A percentile compares a stretch with the other conserved stretches of the same genome.
phyloP scores from a whole-genome alignment of 1,140 invertebrate species.

The Rhyacophila brunnea region DNA sequence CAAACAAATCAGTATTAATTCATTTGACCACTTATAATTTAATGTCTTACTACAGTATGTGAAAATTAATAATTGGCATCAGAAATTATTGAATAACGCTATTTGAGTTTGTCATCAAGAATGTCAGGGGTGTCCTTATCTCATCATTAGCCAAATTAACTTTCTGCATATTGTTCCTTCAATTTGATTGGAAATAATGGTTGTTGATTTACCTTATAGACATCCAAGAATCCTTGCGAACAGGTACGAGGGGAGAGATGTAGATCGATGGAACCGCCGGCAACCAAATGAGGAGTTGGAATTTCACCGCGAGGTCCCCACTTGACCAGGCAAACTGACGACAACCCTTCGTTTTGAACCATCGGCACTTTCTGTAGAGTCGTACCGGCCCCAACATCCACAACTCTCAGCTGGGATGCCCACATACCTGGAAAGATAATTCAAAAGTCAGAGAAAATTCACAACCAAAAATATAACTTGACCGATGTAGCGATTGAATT shows the following conservation, averaged over 20 bases:
- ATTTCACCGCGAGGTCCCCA: constrained; percentile 47
- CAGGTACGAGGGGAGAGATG: constrained; percentile 83
- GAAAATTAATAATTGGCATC: background rate
- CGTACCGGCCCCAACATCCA: constrained; percentile 82
- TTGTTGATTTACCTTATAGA: constrained; percentile 72
- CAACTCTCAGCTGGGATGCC: constrained; percentile 91
- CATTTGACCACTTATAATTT: background rate
- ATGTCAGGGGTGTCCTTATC: too few relatives aligned
- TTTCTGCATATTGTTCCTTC: too few relatives aligned
- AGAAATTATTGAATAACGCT: background rate
- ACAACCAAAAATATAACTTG: too few relatives aligned
- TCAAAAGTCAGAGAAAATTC: background rate
- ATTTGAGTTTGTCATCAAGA: too few relatives aligned
- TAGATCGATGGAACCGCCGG: constrained; percentile 80
- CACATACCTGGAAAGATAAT: constrained; percentile 81
- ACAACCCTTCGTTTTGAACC: constrained; percentile 95
- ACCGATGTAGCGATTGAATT: too few relatives aligned
- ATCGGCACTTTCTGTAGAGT: constrained; percentile 79
- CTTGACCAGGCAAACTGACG: constrained; percentile 70
- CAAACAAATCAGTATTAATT: too few relatives aligned
- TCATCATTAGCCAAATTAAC: too few relatives aligned
- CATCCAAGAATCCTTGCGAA: constrained; percentile 80
- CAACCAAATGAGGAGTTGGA: constrained; percentile 43
- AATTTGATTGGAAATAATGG: too few relatives aligned
- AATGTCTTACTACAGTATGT: background rate